Evolutionary conservation across 2,888 invertebrate genomes (phyloP).

Genomic region (Isoperla grammatica): DNA sequence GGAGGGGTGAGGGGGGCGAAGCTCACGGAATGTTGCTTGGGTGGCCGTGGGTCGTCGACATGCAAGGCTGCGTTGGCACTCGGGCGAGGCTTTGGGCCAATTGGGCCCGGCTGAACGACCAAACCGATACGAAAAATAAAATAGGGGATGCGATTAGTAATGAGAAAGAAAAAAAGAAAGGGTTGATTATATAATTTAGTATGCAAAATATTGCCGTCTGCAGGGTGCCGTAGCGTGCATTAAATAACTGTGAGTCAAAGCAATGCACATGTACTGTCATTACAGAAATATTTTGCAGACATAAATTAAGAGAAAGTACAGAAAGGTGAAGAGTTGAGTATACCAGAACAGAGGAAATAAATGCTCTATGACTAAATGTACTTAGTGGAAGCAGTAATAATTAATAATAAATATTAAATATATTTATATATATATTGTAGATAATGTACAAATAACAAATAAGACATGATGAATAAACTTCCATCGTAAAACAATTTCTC

Average conservation of each 20-base stretch:
- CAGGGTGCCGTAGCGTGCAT: too few species aligned
- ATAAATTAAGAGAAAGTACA: too few species aligned
- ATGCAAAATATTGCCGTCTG: too few species aligned
- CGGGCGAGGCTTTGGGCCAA: conserved; percentile 21
- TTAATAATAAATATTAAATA: conserved; percentile 31
- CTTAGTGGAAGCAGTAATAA: background rate
- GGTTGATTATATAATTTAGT: too few species aligned
- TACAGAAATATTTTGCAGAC: too few species aligned
- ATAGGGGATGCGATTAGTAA: conserved; percentile 13
- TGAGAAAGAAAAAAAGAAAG: conserved; percentile 6
- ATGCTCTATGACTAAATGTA: conserved; percentile 20
- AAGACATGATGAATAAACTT: conserved; percentile 22
- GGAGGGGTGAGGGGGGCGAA: conserved; percentile 45
- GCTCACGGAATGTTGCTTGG: conserved; percentile 48
- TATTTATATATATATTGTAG: conserved; percentile 25
- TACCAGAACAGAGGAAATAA: conserved; percentile 28
- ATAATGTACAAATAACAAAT: conserved; percentile 31
- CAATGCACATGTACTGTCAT: too few species aligned
- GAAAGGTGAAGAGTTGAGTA: conserved; percentile 31
- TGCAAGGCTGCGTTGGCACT: conserved; percentile 12
- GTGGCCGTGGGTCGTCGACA: conserved; percentile 40
- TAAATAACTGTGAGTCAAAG: too few species aligned
- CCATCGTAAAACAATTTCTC: conserved; percentile 20
- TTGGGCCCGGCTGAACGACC: conserved; percentile 26
- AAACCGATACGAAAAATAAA: conserved; percentile 25